Conservation (phyloP, 1,140 invertebrate species). For the Caenorhabditis elegans region DNA sequence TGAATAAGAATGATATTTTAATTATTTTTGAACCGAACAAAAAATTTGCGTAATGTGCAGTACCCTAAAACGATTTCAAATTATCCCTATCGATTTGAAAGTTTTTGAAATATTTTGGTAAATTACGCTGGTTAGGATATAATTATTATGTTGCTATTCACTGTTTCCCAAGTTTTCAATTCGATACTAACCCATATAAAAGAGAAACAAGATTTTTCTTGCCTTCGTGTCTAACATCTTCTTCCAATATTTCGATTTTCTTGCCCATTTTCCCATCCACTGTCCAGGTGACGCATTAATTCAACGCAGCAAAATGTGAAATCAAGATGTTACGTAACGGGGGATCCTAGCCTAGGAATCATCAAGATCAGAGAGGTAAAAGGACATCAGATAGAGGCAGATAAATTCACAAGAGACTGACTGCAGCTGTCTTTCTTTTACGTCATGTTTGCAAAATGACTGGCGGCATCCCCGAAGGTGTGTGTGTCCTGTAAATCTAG, state of each 20-base stretch:
- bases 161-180: too few species aligned
- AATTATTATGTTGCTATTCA: too few species aligned
- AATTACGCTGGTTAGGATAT: too few species aligned
- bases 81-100: too few species aligned
- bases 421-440: neutral
- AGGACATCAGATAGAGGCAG: neutral
- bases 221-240: neutral
- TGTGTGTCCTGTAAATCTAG: constrained; percentile 27
- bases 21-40: too few species aligned
- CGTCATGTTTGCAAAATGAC: neutral
- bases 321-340: neutral
- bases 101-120: too few species aligned
- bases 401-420: too few species aligned
- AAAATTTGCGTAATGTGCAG: too few species aligned
- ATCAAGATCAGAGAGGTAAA: constrained; percentile 9
- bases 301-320: neutral
- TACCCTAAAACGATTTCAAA: too few species aligned
- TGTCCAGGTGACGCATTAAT: neutral
- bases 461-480: neutral
- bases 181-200: neutral
- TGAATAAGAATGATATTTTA: too few species aligned
- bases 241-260: neutral
- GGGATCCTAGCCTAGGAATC: neutral
- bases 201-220: neutral
- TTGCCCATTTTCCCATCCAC: neutral